Percentiles rank a stretch among this genome's conserved stretches.
Conservation (phyloP, 2,797 vertebrate genomes). For the Pteronotus mesoamericanus region DNA sequence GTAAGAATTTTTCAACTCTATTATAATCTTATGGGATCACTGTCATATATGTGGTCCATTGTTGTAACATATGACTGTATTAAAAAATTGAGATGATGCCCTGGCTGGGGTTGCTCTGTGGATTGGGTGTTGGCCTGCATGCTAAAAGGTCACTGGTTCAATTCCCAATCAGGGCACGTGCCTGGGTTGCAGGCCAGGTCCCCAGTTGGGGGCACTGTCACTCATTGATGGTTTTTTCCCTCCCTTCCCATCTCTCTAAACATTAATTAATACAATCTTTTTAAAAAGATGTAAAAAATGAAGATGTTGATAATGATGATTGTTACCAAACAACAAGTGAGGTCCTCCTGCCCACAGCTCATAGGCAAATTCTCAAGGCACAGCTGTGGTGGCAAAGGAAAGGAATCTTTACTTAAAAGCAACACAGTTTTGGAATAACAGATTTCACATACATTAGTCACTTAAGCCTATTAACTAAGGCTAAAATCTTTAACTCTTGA, state of each 20-base stretch:
- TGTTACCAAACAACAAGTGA: neutral
- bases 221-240: too few relatives aligned
- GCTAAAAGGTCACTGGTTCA: too few relatives aligned
- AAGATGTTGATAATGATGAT: neutral
- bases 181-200: too few relatives aligned
- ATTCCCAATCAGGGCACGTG: too few relatives aligned
- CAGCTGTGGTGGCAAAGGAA: neutral
- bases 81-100: neutral
- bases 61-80: neutral
- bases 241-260: too few relatives aligned
- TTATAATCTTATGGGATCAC: neutral
- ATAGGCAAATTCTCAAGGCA: neutral
- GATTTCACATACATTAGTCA: too few relatives aligned
- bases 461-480: too few relatives aligned
- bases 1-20: neutral
- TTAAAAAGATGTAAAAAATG: neutral
- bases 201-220: too few relatives aligned
- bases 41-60: neutral
- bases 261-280: neutral
- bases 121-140: too few relatives aligned
- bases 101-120: too few relatives aligned
- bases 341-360: neutral
- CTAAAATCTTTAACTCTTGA: too few relatives aligned
- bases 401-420: neutral
- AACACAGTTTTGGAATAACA: neutral